Conservation (phyloP, 2,797 vertebrate genomes). For the Anguilla megastoma region DNA sequence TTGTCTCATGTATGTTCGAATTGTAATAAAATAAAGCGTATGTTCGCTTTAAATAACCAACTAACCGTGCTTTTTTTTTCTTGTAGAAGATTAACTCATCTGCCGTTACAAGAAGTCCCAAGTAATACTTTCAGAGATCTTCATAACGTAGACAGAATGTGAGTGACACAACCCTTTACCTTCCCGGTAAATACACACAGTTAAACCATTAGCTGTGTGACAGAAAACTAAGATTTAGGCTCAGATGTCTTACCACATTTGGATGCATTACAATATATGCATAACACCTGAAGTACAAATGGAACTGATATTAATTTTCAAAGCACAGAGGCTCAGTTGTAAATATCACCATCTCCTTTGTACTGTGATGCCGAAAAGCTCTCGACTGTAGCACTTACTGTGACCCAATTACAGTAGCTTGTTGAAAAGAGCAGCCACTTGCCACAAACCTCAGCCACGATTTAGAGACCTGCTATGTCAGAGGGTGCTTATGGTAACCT, state of each 20-base stretch:
- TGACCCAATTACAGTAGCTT: neutral
- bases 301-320: neutral
- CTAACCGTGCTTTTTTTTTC: constrained; percentile 22
- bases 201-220: neutral
- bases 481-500: neutral
- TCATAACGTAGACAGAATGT: constrained; percentile 70
- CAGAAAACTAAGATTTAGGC: neutral
- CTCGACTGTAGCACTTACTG: neutral
- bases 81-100: constrained; percentile 64
- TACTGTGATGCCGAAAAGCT: neutral
- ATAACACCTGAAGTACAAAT: neutral
- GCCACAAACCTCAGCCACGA: neutral
- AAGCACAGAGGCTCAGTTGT: neutral
- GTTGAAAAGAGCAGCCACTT: neutral
- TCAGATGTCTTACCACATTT: neutral
- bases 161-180: constrained; percentile 47
- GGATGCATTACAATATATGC: neutral
- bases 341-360: neutral
- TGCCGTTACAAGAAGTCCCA: constrained; percentile 65
- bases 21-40: neutral
- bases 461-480: neutral
- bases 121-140: constrained; percentile 68
- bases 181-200: neutral
- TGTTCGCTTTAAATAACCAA: neutral
- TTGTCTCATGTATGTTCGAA: neutral